Evolutionary conservation across 1,140 invertebrate species (phyloP).

Genomic region (Drosophila biarmipes): DNA sequence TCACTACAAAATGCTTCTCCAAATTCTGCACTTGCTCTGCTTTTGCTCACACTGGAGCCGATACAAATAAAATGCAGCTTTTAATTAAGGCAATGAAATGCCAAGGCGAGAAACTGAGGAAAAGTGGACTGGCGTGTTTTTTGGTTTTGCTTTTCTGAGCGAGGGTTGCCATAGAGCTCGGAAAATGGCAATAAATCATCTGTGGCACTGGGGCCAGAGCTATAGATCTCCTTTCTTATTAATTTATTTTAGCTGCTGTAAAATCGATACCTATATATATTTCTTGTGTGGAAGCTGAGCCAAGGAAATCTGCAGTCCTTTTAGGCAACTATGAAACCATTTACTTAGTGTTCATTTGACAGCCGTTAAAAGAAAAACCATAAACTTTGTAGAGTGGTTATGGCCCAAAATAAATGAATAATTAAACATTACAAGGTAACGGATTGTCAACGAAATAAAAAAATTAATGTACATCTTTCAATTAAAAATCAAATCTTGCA

Average conservation of each 20-base stretch:
- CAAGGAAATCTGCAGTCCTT: no score
- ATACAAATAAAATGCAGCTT: conserved; percentile 74
- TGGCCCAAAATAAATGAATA: no score
- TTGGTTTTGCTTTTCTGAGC: conserved; percentile 48
- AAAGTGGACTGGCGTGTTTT: conserved; percentile 75
- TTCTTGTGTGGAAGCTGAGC: no score
- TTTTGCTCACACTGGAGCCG: conserved; percentile 59
- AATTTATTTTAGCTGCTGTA: not conserved
- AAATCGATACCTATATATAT: not conserved
- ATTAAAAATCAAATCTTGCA: no score
- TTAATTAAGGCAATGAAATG: conserved; percentile 81
- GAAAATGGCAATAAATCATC: conserved; percentile 18
- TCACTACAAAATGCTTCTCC: conserved; percentile 64
- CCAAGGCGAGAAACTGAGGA: conserved; percentile 73
- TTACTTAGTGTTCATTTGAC: no score
- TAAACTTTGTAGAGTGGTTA: no score
- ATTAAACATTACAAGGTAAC: no score
- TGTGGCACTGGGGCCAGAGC: not conserved
- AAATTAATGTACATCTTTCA: no score
- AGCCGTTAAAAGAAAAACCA: no score
- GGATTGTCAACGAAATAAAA: no score
- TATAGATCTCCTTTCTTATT: not conserved
- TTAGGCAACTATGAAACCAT: no score
- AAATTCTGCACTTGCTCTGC: conserved; percentile 61
- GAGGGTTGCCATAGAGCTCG: conserved; percentile 39